These are phyloP conservation scores for Zalophus californianus DNA, from an alignment of 2,797 vertebrate genomes.

Conservation along the genomic window DNA sequence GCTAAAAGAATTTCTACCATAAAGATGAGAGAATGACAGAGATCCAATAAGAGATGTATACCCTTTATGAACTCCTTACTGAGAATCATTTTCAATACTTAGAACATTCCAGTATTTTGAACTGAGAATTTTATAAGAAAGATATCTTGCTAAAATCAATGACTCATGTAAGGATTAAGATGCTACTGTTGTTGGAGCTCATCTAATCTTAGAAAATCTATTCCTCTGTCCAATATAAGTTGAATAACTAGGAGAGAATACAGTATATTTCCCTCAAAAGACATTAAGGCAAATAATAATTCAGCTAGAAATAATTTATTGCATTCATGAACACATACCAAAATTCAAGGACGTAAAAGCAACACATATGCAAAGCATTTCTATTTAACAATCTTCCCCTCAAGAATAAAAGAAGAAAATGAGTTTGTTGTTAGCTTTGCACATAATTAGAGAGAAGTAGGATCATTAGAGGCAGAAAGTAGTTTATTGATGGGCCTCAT, in stretches of 20 bases:
- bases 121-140: neutral
- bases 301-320: neutral
- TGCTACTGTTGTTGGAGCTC: neutral
- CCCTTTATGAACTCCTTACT: neutral
- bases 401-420: conserved; percentile 63
- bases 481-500: conserved; percentile 79
- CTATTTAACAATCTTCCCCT: conserved; percentile 26
- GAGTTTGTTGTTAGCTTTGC: conserved; percentile 56
- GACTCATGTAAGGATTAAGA: conserved; percentile 46
- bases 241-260: conserved; percentile 6
- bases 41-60: neutral
- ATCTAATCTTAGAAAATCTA: neutral
- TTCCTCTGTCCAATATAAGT: neutral
- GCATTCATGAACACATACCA: conserved; percentile 15
- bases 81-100: neutral
- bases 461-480: conserved; percentile 75
- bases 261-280: neutral
- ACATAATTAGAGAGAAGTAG: conserved; percentile 66
- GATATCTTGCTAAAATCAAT: conserved; percentile 30
- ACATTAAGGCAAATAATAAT: neutral
- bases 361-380: conserved; percentile 19
- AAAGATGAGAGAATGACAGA: neutral
- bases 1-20: neutral
- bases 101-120: neutral
- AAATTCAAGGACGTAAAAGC: conserved; percentile 33